Percentiles rank a stretch among this genome's conserved stretches.
These are phyloP conservation scores for Tarsius wallacei DNA, from an alignment of 2,797 vertebrate genomes.

Conservation along the genomic window DNA sequence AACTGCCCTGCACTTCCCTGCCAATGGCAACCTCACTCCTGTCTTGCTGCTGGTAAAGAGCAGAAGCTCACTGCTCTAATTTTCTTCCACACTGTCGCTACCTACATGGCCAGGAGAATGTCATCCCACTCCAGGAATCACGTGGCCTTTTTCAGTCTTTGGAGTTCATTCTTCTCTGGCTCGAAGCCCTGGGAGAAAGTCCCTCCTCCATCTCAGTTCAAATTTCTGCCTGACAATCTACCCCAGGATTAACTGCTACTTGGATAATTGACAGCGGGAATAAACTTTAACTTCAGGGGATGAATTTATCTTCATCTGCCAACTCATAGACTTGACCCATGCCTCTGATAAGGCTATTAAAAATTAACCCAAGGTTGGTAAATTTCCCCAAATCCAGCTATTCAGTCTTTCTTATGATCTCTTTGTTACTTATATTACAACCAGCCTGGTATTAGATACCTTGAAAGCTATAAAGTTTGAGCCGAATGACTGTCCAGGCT, in stretches of 20 bases:
- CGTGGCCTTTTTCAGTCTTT: background rate
- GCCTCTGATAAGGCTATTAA: background rate
- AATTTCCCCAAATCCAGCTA: constrained; percentile 6
- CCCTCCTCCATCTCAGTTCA: background rate
- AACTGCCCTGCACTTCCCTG: background rate
- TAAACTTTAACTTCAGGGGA: background rate
- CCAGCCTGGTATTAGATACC: background rate
- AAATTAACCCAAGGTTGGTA: constrained; percentile 13
- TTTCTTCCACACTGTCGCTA: background rate
- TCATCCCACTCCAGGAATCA: background rate
- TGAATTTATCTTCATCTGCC: background rate
- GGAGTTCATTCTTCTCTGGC: background rate
- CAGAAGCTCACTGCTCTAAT: background rate
- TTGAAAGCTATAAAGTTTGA: constrained; percentile 50
- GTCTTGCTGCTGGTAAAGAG: background rate
- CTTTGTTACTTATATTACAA: constrained; percentile 37
- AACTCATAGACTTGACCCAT: background rate
- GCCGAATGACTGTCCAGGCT: background rate
- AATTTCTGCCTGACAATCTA: background rate
- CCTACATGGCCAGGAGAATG: background rate
- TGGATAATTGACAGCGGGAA: background rate
- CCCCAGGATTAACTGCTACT: background rate
- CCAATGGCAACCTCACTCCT: background rate
- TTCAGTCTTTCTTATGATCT: background rate
- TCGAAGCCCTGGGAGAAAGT: background rate